Evolutionary conservation across 2,113 vertebrate species (phyloP).

Genomic region (Hypomesus transpacificus): DNA sequence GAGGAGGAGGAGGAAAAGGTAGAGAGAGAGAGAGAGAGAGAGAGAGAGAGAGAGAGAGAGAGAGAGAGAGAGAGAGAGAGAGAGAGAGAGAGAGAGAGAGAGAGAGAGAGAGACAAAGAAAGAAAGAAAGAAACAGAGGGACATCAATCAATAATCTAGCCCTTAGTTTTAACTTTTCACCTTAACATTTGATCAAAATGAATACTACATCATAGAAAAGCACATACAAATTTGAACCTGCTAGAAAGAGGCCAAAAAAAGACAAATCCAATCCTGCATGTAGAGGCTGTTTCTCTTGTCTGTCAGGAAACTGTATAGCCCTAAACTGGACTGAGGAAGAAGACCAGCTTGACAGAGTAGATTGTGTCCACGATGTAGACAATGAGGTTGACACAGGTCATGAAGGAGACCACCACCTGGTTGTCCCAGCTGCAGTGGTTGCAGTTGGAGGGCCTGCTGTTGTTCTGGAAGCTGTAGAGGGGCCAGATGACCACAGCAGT

Average conservation of each 20-base stretch:
- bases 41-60: too few species aligned
- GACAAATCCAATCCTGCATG: too few species aligned
- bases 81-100: too few species aligned
- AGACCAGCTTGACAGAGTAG: slow-evolving; percentile 77
- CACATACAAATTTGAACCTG: too few species aligned
- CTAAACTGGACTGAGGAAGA: slow-evolving; percentile 57
- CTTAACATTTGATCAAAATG: neutral
- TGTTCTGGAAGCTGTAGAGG: slow-evolving; percentile 67
- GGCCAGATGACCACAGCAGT: slow-evolving; percentile 84
- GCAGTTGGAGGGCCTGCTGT: accelerated
- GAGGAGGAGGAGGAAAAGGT: neutral
- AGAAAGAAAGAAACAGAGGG: too few species aligned
- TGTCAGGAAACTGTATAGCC: too few species aligned
- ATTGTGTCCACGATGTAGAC: slow-evolving; percentile 79
- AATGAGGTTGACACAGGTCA: slow-evolving; percentile 79
- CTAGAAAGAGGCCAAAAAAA: too few species aligned
- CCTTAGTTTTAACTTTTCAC: neutral
- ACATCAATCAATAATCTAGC: too few species aligned
- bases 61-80: too few species aligned
- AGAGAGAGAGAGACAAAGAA: too few species aligned
- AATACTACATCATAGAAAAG: neutral
- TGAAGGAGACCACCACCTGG: slow-evolving; percentile 69
- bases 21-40: too few species aligned
- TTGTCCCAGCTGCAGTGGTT: slow-evolving; percentile 43
- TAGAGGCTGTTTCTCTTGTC: too few species aligned